A percentile compares a stretch with the other conserved stretches of the same genome.
These are phyloP conservation scores for Brachionus asplanchnoidis DNA, from an alignment of 1,140 invertebrate species.

Conservation along the genomic window DNA sequence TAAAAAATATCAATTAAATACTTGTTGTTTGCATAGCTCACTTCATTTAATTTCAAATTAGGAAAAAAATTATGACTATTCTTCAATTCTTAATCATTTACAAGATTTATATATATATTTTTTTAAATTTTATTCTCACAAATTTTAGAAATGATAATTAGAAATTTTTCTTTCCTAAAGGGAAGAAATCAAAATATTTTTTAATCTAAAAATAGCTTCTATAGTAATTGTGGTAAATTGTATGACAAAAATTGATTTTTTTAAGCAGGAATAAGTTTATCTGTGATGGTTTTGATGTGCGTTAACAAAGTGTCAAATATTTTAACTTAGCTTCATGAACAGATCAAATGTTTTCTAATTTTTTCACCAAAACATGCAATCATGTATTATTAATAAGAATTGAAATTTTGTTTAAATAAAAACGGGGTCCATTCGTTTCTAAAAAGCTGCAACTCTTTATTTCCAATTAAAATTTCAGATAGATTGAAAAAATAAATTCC, in stretches of 20 bases:
- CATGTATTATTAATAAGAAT: neutral
- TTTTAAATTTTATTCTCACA: neutral
- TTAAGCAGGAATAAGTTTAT: neutral
- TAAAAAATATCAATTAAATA: neutral
- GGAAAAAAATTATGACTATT: neutral
- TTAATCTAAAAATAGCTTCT: neutral
- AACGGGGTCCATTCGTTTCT: neutral
- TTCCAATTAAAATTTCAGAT: neutral
- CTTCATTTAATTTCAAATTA: neutral
- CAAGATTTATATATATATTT: neutral
- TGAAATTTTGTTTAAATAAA: neutral
- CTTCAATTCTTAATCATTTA: neutral
- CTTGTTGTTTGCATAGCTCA: neutral
- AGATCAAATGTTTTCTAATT: neutral
- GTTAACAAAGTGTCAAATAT: neutral
- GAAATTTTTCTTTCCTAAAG: neutral
- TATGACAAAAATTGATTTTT: neutral
- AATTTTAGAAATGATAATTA: neutral
- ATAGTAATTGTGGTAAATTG: neutral
- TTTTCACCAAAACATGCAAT: neutral
- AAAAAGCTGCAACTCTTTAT: neutral
- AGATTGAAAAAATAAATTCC: neutral
- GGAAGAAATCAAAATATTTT: neutral
- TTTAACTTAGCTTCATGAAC: neutral
- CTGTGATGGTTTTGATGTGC: neutral